Evolutionary conservation across 2,888 invertebrate species (phyloP).

Genomic region (Parochlus steinenii): DNA sequence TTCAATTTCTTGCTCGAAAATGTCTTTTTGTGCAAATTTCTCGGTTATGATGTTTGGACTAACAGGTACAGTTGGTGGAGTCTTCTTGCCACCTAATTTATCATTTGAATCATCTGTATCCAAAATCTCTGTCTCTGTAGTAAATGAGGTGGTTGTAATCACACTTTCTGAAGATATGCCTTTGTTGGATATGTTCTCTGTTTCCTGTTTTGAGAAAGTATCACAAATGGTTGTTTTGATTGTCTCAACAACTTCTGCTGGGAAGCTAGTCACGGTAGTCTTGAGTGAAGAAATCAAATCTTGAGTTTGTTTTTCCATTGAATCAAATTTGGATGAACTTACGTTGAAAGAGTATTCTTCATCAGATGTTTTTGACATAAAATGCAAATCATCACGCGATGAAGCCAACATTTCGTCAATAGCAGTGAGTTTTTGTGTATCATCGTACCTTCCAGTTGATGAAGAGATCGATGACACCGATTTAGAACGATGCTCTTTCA

Average conservation of each 20-base stretch:
- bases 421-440: slow-evolving; percentile 10
- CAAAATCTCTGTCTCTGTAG: not conserved
- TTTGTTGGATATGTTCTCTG: slow-evolving; percentile 19
- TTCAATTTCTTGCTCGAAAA: slow-evolving; percentile 24
- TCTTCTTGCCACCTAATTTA: slow-evolving; percentile 25
- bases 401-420: slow-evolving; percentile 10
- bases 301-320: not conserved
- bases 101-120: not conserved
- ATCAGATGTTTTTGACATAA: slow-evolving; percentile 1
- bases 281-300: slow-evolving; percentile 2
- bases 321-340: not conserved
- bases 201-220: slow-evolving; percentile 31
- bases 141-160: not conserved
- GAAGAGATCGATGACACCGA: slow-evolving; percentile 26
- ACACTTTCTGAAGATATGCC: not conserved
- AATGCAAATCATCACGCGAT: slow-evolving; percentile 9
- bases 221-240: slow-evolving; percentile 28
- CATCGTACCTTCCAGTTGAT: slow-evolving; percentile 7
- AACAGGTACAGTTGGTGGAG: slow-evolving; percentile 52
- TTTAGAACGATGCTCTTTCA: slow-evolving; percentile 30
- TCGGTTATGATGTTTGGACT: slow-evolving; percentile 38
- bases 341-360: slow-evolving; percentile 3
- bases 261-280: not conserved
- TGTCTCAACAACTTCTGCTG: slow-evolving; percentile 24
- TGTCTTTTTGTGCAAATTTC: slow-evolving; percentile 21